A percentile compares a stretch with the other conserved stretches of the same genome.
Evolutionary conservation across 2,888 invertebrate species (phyloP).

Genomic region (Parnassius glacialis): DNA sequence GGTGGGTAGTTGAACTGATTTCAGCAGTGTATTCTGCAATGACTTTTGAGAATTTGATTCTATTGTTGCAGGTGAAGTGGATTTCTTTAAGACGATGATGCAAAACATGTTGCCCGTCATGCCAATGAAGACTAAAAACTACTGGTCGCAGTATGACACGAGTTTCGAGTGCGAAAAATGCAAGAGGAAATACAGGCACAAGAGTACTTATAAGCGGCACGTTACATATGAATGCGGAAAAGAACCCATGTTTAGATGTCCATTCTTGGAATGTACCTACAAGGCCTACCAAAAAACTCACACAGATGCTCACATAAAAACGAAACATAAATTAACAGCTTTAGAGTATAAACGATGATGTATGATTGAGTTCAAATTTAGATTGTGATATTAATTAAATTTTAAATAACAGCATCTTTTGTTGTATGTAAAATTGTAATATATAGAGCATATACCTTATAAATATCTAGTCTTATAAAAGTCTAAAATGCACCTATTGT

Average conservation of each 20-base stretch:
- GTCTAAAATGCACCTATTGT: too few species aligned
- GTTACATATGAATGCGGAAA: slow-evolving; percentile 84
- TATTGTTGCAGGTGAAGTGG: slow-evolving; percentile 77
- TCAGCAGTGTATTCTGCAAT: slow-evolving; percentile 9
- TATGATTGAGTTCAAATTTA: slow-evolving; percentile 32
- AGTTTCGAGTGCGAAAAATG: slow-evolving; percentile 83
- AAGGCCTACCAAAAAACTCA: slow-evolving; percentile 78
- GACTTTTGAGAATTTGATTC: slow-evolving; percentile 40
- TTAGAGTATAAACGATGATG: slow-evolving; percentile 79
- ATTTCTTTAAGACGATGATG: slow-evolving; percentile 76
- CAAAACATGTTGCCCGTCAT: slow-evolving; percentile 71
- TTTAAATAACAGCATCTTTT: slow-evolving; percentile 27
- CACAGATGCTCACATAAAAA: slow-evolving; percentile 76
- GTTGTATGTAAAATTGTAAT: background rate
- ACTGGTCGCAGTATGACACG: slow-evolving; percentile 72
- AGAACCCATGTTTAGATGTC: slow-evolving; percentile 78
- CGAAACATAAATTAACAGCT: slow-evolving; percentile 78
- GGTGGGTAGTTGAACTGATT: slow-evolving; percentile 29
- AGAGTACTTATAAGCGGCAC: slow-evolving; percentile 86
- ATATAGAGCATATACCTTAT: too few species aligned
- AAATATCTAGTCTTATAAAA: too few species aligned
- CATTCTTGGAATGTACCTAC: slow-evolving; percentile 71
- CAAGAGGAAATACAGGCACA: slow-evolving; percentile 87
- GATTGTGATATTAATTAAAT: slow-evolving; percentile 74
- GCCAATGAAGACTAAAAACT: slow-evolving; percentile 77